Base-by-base conservation (phyloP, 2,797 vertebrate species). In the Platyrinchus mystaceus region DNA sequence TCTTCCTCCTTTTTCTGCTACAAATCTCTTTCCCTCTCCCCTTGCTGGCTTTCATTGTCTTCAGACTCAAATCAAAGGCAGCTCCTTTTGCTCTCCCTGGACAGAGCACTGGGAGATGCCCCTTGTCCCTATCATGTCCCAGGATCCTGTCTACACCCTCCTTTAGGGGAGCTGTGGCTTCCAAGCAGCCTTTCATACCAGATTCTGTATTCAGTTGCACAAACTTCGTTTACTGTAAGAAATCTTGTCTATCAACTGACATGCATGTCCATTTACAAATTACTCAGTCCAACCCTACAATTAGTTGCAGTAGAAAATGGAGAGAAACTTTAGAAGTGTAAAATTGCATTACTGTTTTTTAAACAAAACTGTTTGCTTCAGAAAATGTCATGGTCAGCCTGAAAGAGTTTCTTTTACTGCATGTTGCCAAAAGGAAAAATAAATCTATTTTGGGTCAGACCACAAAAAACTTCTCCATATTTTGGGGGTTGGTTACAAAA, bases 321-420 rank as follows among this genome's bases (percentile, higher is more conserved):
- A 83, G 63, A 88, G 84, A 81, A 92, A 44, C 32, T 47, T 92
- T 2, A 36, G 59, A 67, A 85, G 32, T 39, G 44, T 80, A 77
- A 89, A 96, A 94, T 53, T 60, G 41, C 59, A n/a, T 89, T 82
- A 84, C 26, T 47, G 50, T 76, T 82, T 77, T 75, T 79, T 62
- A 82, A 76, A 89, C 70, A 82, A 62, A 90, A 79, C 11, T 44
- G 10, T 39, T 75, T 82, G n/a, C 55, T 94, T 91, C 63, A 90
- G 34, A 92, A 94, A 82, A 91, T 74, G 66, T 87, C 44, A 70
- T 30, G 49, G 52, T 58, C 27, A 76, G 2, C 27, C 34, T 58
- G 34, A 71, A 90, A 75, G 21, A 41, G 10, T 73, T 87, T 66
- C 32, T 50, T 84, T 63, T 64, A 77, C 30, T 60, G 44, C 6